Conservation (phyloP, 2,113 vertebrate species). For the Apodemus sylvaticus region DNA sequence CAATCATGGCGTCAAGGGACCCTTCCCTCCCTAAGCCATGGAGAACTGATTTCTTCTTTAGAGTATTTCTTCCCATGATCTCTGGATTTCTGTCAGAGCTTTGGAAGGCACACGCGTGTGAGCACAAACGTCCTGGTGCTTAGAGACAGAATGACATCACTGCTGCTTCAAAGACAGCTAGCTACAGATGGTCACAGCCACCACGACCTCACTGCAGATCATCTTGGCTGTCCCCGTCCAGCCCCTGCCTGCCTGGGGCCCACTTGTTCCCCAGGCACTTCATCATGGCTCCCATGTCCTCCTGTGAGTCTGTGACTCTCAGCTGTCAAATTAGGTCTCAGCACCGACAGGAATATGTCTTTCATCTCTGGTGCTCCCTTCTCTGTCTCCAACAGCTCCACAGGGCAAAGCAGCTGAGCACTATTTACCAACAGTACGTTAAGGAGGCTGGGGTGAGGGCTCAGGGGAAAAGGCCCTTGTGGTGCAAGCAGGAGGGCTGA, state of each 20-base stretch:
- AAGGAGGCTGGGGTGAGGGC: not conserved
- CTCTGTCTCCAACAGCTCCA: not conserved
- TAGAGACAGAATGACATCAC: not conserved
- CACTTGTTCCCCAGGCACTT: not conserved
- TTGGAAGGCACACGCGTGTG: not conserved
- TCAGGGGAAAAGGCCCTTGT: not conserved
- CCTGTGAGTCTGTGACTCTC: no score
- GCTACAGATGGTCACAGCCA: not conserved
- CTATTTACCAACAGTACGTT: not conserved
- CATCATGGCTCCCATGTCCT: accelerated
- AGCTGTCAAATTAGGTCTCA: no score
- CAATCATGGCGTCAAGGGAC: not conserved
- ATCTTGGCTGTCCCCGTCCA: not conserved
- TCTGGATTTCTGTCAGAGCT: no score
- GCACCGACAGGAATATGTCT: no score
- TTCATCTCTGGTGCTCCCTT: not conserved
- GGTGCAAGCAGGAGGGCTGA: no score
- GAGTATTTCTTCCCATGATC: not conserved
- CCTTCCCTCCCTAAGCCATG: no score
- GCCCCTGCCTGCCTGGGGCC: no score
- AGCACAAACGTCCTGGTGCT: no score
- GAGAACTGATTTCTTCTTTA: not conserved
- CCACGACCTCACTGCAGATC: not conserved
- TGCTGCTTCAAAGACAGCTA: not conserved
- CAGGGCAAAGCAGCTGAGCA: not conserved